phyloP scores from a whole-genome alignment of 2,113 vertebrate species.

The Gallinago jamesoni region DNA sequence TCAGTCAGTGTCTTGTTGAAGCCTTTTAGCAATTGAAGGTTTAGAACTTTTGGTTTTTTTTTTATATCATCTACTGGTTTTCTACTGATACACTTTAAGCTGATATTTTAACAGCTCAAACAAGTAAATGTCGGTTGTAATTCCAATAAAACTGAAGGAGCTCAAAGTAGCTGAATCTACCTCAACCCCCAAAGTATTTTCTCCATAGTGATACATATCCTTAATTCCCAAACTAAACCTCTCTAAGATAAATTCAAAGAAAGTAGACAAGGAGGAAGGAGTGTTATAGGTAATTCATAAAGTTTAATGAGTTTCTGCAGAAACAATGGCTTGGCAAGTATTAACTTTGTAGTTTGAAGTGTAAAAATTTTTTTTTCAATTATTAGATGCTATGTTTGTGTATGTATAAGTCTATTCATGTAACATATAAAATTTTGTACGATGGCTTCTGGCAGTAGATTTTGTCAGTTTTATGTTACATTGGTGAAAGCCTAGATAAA shows the following conservation, averaged over 20 bases:
- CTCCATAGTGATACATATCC: not conserved
- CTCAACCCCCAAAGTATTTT: not conserved
- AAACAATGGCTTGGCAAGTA: not conserved
- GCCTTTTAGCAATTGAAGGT: not conserved
- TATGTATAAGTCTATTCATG: not conserved
- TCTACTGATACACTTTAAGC: not conserved
- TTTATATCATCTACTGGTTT: not conserved
- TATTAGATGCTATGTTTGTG: not conserved
- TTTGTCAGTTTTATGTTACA: constrained; percentile 23
- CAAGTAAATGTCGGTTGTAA: not conserved
- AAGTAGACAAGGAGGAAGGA: not conserved
- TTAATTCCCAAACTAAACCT: not conserved
- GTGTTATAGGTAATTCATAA: not conserved
- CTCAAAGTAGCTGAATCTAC: not conserved
- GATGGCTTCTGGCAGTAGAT: not conserved
- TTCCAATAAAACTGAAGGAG: not conserved
- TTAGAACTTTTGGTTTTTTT: not conserved
- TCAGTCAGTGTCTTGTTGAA: not conserved
- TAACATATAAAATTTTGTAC: not conserved
- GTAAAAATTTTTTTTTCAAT: not conserved
- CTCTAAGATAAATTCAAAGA: not conserved
- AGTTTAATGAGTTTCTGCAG: not conserved
- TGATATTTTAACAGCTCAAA: not conserved
- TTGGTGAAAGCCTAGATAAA: constrained; percentile 40
- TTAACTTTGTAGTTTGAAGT: not conserved